These are phyloP conservation scores for Drosophila quasianomalipes DNA, from an alignment of 2,888 invertebrate species.

Conservation along the genomic window DNA sequence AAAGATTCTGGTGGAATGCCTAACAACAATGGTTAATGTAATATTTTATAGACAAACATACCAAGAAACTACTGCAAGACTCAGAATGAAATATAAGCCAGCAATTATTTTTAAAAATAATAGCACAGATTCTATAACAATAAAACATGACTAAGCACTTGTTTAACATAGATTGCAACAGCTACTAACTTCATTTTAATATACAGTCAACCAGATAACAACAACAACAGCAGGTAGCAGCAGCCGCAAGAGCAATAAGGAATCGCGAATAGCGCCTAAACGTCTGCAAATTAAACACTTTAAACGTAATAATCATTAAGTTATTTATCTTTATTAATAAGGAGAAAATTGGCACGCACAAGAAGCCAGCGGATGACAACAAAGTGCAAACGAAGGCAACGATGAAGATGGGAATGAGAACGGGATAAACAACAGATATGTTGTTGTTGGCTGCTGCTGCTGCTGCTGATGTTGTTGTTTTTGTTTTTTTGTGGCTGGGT, in stretches of 20 bases:
- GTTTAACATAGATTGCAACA: conserved; percentile 29
- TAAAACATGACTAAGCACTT: conserved; percentile 25
- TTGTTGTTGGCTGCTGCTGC: conserved; percentile 7
- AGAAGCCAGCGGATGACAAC: conserved; percentile 68
- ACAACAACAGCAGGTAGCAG: neutral
- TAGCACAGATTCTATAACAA: neutral
- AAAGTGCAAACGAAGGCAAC: conserved; percentile 49
- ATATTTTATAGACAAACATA: neutral
- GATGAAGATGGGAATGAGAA: conserved; percentile 31
- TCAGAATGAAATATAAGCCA: neutral
- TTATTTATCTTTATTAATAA: conserved; percentile 82
- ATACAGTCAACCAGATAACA: conserved; percentile 16
- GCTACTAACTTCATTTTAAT: conserved; percentile 63
- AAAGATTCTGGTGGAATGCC: neutral
- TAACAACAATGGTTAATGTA: neutral
- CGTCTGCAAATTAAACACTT: conserved; percentile 77
- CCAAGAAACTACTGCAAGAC: neutral
- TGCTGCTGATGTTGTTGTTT: conserved; percentile 20
- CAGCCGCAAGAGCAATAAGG: conserved; percentile 36
- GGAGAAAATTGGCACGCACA: conserved; percentile 79
- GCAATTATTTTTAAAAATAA: neutral
- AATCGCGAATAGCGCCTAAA: conserved; percentile 55
- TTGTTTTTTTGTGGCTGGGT: conserved; percentile 13
- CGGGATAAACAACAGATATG: conserved; percentile 25
- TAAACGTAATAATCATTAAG: conserved; percentile 80